Evolutionary conservation across 2,113 vertebrate genomes (phyloP).

Genomic region (Larimichthys crocea): DNA sequence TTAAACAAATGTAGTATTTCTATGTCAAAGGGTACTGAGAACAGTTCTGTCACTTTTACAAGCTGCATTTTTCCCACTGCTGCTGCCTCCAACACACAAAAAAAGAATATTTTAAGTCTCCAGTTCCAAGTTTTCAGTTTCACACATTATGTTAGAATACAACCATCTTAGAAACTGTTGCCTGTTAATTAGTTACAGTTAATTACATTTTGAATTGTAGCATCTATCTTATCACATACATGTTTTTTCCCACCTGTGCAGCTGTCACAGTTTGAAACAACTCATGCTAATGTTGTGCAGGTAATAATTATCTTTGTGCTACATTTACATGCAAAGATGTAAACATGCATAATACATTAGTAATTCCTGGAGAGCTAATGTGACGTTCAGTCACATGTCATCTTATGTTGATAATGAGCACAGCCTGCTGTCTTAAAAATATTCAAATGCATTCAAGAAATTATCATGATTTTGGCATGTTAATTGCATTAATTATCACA

Average conservation of each 20-base stretch:
- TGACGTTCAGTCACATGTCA: conserved; percentile 30
- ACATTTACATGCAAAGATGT: not conserved
- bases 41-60: conserved; percentile 19
- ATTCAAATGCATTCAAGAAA: conserved; percentile 65
- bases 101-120: not conserved
- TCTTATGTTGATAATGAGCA: conserved; percentile 5
- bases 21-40: conserved; percentile 9
- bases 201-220: too few species aligned
- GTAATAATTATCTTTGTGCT: not conserved
- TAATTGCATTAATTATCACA: conserved; percentile 66
- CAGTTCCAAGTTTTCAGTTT: not conserved
- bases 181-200: too few species aligned
- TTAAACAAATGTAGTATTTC: conserved; percentile 36
- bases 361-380: not conserved
- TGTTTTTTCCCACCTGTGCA: not conserved
- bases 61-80: not conserved
- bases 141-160: not conserved
- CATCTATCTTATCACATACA: not conserved
- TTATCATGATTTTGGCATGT: conserved; percentile 45
- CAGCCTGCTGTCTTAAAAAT: conserved; percentile 42
- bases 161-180: not conserved
- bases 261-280: not conserved
- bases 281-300: not conserved
- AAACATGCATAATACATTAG: not conserved
- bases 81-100: not conserved